Base-by-base conservation (phyloP, 2,797 vertebrate species). In the Microcaecilia unicolor region DNA sequence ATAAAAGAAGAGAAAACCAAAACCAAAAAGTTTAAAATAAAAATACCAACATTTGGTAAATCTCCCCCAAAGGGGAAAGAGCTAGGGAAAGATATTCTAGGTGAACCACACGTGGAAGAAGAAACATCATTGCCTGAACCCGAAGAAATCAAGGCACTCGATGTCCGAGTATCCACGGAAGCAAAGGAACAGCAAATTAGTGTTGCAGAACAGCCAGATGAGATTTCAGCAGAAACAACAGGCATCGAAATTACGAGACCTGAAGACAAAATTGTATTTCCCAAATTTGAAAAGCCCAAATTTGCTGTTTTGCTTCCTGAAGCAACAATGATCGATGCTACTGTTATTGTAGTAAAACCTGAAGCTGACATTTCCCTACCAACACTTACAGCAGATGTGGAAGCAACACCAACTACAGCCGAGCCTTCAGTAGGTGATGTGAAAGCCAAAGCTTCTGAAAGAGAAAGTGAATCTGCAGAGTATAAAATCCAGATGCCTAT, bases 271-370 rank as follows among this genome's bases (percentile, higher is more conserved):
- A 47, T 64, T 39, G 85, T 58, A 49, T 85, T 88, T 46, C 74
- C 85, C 24, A 84, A 72, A 50, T 27, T 81, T 5, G 72, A 65
- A 64, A 51, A 85, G 14, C 78, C 85, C 16, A 61, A 64, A 40
- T 76, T 91, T 45, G 57, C 61, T 48, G 49, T n/a, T n/a, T n/a
- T n/a, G n/a, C n/a, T n/a, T n/a, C n/a, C n/a, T n/a, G n/a, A n/a
- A n/a, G n/a, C n/a, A n/a, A n/a, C n/a, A n/a, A n/a, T n/a, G n/a
- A n/a, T n/a, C n/a, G n/a, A n/a, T n/a, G n/a, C n/a, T n/a, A n/a
- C n/a, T n/a, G n/a, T n/a, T n/a, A n/a, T n/a, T n/a, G n/a, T n/a
- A n/a, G n/a, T 62, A 3, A 16, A 49, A 48, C 5, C 9, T 3
- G 71, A 72, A 48, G 30, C 18, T 2, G 59, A 57, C 4, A 3